A percentile compares a stretch with the other conserved stretches of the same genome.
These are phyloP conservation scores for Choristoneura fumiferana DNA, from an alignment of 1,140 invertebrate species.

Conservation along the genomic window DNA sequence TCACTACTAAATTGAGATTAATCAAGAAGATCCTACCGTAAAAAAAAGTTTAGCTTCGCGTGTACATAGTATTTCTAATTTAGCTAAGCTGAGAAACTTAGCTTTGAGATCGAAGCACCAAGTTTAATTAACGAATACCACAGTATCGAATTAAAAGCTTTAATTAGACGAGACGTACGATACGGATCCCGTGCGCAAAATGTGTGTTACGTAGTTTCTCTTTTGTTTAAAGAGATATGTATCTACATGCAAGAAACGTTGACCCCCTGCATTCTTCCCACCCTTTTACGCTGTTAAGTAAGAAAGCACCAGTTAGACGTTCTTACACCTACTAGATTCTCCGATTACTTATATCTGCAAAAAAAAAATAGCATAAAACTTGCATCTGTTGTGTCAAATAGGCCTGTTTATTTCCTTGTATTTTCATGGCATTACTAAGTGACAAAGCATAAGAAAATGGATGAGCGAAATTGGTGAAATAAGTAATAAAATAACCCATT, in stretches of 20 bases:
- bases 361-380: slow-evolving; percentile 6
- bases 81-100: not conserved
- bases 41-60: not conserved
- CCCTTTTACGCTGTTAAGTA: not conserved
- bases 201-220: slow-evolving; percentile 14
- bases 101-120: not conserved
- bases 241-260: slow-evolving; percentile 9
- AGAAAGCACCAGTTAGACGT: not conserved
- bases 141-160: slow-evolving; percentile 15
- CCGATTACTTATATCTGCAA: too few species aligned
- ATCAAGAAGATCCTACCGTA: too few species aligned
- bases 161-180: slow-evolving; percentile 13
- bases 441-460: too few species aligned
- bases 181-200: slow-evolving; percentile 13
- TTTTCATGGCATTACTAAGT: too few species aligned
- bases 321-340: too few species aligned
- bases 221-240: slow-evolving; percentile 9
- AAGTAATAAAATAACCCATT: not conserved
- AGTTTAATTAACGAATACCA: slow-evolving; percentile 13
- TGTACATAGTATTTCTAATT: not conserved
- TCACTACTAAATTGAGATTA: too few species aligned
- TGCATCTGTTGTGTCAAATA: too few species aligned
- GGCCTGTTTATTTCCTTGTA: too few species aligned
- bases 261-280: slow-evolving; percentile 14
- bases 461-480: too few species aligned